Evolutionary conservation across 2,113 vertebrate genomes (phyloP).

Genomic region (Eleginops maclovinus): DNA sequence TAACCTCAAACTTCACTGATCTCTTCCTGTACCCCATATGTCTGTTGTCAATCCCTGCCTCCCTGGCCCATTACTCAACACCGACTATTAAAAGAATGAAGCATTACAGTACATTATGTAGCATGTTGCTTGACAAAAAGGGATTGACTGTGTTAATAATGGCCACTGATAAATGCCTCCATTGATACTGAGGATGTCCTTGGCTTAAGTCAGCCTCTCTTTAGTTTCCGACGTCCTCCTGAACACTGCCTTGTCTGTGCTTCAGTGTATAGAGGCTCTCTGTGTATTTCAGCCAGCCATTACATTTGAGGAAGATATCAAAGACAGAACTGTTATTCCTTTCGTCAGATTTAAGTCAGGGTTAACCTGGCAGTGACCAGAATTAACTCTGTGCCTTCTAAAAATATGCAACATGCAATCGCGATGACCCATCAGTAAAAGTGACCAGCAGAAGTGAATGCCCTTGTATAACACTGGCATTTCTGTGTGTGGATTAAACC

Average conservation of each 20-base stretch:
- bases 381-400: slow-evolving; percentile 68
- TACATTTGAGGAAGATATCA: slow-evolving; percentile 56
- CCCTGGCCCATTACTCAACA: slow-evolving; percentile 74
- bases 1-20: slow-evolving; percentile 74
- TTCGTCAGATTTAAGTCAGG: slow-evolving; percentile 55
- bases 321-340: slow-evolving; percentile 67
- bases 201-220: slow-evolving; percentile 62
- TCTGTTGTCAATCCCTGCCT: slow-evolving; percentile 68
- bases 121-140: slow-evolving; percentile 75
- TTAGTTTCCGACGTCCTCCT: slow-evolving; percentile 54
- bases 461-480: slow-evolving; percentile 64
- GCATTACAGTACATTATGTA: slow-evolving; percentile 67
- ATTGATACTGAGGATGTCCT: slow-evolving; percentile 79
- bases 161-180: slow-evolving; percentile 76
- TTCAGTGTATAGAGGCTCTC: slow-evolving; percentile 69
- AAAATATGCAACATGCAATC: slow-evolving; percentile 70
- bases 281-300: slow-evolving; percentile 63
- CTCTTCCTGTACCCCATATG: slow-evolving; percentile 55
- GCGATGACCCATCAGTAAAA: slow-evolving; percentile 72
- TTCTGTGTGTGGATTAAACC: slow-evolving; percentile 60
- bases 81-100: slow-evolving; percentile 74
- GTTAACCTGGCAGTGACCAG: slow-evolving; percentile 74
- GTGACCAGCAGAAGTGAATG: slow-evolving; percentile 69
- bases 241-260: slow-evolving; percentile 73
- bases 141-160: slow-evolving; percentile 81